Base-by-base conservation (phyloP, 2,797 vertebrate species). In the Pangasius mekongensis region DNA sequence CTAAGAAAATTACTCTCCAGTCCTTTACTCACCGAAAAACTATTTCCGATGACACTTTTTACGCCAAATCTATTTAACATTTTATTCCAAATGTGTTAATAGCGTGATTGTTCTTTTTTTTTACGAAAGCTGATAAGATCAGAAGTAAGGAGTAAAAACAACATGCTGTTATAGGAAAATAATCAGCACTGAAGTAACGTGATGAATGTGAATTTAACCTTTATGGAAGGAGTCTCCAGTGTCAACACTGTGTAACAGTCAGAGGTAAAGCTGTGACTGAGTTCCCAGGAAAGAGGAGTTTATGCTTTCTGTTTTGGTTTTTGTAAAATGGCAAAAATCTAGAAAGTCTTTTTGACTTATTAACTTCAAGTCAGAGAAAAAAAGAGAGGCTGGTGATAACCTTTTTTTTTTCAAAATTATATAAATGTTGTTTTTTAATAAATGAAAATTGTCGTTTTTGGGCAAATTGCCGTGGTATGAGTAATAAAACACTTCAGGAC, bases 1-100 rank as follows among this genome's bases (percentile, higher is more conserved):
- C 69, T 86, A 86, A 33, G 36, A 30, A 81, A 86, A 86, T 89
- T 49, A 87, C 71, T 58, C 43, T 6, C 66, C 69, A 69, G 54
- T 67, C 24, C 58, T 77, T 85, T 62, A 36, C 62, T 58, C 56
- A 78, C 22, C 4, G n/a, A 24, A 22, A 60, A 87, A 71, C 58
- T 36, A 83, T 30, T 82, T 82, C 78, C 62, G 54, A 62, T 49
- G 62, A 67, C 27, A 9, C 3, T 36, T 69, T 58, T 60, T n/a
- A 82, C n/a, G 2, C 47, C 24, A 43, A 73, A 43, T 22, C 33
- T 30, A 74, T 74, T 49, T 24, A 5, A 22, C 30, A 33, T 56
- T 54, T 47, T 36, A 56, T 67, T 20, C 10, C 0, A 47, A 24
- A 77, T 77, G 2, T 56, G n/a, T 49, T 49, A 2, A 76, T 49